Base-by-base conservation (phyloP, 1,140 invertebrate species). In the Atta texana region DNA sequence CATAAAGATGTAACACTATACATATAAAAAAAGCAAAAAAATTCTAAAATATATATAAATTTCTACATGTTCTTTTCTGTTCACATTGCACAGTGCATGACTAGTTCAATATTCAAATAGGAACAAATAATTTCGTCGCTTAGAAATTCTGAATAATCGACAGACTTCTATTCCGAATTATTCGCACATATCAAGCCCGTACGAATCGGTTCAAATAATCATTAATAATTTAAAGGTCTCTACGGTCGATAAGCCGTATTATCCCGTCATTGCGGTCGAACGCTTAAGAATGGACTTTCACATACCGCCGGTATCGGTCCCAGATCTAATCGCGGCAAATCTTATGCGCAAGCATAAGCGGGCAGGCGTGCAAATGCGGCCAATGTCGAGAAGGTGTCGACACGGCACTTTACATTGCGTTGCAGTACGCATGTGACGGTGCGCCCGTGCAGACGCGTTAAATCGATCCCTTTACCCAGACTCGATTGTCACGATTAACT, bases 211-310 rank as follows among this genome's bases (percentile, higher is more conserved):
- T 72, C 57, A 24, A 74, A 72, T 72, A 72, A 74, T 63, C 80
- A 51, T 84, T 84, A 75, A 74, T 84, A 74, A 75, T 84, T 74
- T 75, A 84, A 84, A 84, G 57, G 49, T 51, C 69, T 75, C 55
- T 16, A 59, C 24, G 80, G 24, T 80, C 77, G 77, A 31, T 80
- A 80, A 69, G 31, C 21, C 69, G 80, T 82, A 84, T 81, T 81
- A 81, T 63, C 39, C 69, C 69, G 80, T 34, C 77, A 69, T 55
- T 55, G 49, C 64, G 34, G 10, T 51, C 69, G 69, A 84, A 53
- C 24, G 80, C 39, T 61, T 44, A 84, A 84, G 80, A 84, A 74
- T 84, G 55, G 80, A 84, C 80, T 84, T 84, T 84, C 80, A 84
- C 80, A 84, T 84, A 75, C 80, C 80, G 69, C 7, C 55, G 69